Conservation (phyloP, 2,797 vertebrate species). For the Austrolebias charrua region DNA sequence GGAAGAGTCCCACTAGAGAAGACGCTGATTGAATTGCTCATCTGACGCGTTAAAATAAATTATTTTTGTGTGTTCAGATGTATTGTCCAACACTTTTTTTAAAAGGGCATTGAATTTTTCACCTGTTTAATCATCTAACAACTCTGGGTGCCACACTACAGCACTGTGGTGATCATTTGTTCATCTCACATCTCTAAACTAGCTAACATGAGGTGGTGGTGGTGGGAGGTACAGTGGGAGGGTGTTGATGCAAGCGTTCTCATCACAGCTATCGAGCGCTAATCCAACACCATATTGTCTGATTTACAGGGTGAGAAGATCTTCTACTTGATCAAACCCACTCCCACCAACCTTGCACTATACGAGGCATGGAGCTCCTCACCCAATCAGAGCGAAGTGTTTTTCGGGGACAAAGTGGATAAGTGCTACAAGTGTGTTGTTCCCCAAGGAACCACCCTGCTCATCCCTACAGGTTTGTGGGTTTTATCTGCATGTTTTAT, state of each 20-base stretch:
- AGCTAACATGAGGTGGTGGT: conserved; percentile 20
- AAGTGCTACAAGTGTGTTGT: conserved; percentile 97
- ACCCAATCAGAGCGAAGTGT: conserved; percentile 97
- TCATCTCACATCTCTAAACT: not conserved
- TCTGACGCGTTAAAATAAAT: too few relatives aligned
- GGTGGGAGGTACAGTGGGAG: not conserved
- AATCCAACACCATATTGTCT: conserved; percentile 16
- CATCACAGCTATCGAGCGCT: not conserved
- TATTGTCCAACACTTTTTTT: too few relatives aligned
- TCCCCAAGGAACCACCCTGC: conserved; percentile 94
- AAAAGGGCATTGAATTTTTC: too few relatives aligned
- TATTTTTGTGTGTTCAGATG: too few relatives aligned
- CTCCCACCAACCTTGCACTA: conserved; percentile 91
- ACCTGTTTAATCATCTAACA: too few relatives aligned
- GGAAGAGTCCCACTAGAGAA: too few relatives aligned
- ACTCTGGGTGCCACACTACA: too few relatives aligned
- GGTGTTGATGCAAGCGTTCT: not conserved
- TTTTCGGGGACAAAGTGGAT: conserved; percentile 97
- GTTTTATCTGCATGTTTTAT: not conserved
- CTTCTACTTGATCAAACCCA: conserved; percentile 98
- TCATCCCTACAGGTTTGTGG: conserved; percentile 93
- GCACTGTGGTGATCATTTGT: too few relatives aligned
- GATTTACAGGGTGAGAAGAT: conserved; percentile 91
- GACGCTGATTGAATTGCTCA: too few relatives aligned
- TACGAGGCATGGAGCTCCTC: conserved; percentile 99